phyloP scores from a whole-genome alignment of 2,113 vertebrate species.

The Polyodon spathula region DNA sequence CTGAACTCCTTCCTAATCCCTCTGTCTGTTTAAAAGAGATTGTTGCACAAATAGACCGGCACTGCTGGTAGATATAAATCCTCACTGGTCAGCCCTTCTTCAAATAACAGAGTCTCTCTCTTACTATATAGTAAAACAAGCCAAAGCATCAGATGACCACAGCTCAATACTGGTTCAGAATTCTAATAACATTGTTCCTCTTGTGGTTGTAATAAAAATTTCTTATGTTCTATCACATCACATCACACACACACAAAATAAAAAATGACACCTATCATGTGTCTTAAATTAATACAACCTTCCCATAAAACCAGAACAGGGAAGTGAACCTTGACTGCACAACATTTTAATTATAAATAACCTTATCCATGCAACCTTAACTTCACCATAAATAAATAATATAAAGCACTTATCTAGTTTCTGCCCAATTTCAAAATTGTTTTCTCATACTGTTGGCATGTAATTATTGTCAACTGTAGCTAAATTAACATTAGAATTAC shows the following conservation, averaged over 20 bases:
- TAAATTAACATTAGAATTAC: background rate
- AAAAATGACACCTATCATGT: too few species aligned
- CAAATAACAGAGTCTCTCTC: background rate
- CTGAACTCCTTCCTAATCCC: constrained; percentile 1
- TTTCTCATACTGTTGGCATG: background rate
- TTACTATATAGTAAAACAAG: too few species aligned
- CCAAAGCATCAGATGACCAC: too few species aligned
- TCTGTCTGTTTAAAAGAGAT: background rate
- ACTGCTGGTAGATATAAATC: background rate
- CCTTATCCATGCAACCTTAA: background rate
- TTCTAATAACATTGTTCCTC: too few species aligned
- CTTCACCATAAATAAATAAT: background rate
- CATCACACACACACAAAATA: too few species aligned
- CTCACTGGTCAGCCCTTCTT: background rate
- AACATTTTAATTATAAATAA: background rate
- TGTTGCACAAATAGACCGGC: background rate
- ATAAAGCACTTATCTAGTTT: background rate
- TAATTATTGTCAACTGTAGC: background rate
- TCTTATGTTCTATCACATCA: too few species aligned
- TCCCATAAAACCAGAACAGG: background rate
- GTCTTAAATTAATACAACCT: too few species aligned
- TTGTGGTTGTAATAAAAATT: too few species aligned
- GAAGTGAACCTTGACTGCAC: background rate
- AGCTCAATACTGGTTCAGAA: too few species aligned
- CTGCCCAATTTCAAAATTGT: background rate